Evolutionary conservation across 1,140 invertebrate genomes (phyloP), one percentile per base, ranked within the genome.

Genomic region (Danaus plexippus): DNA sequence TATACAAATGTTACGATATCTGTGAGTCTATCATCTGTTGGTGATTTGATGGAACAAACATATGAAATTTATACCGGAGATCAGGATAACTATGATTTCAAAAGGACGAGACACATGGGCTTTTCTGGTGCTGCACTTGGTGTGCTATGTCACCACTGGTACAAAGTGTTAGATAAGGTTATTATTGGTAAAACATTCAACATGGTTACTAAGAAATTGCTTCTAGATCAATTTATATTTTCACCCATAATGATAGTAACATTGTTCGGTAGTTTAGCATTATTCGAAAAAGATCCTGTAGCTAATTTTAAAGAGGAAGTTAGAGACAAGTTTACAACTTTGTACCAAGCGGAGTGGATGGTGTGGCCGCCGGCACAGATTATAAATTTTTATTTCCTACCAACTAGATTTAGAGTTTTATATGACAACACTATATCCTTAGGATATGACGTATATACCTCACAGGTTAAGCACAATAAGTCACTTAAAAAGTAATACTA

Each of bases 371-470:
- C 93, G 3, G 93, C 94, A 65, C 86, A 88, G 68, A 65, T 88
- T 18, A 85, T 88, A 32, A 98, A 97, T 84, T 98, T 98, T 86
- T 96, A 94, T 77, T 91, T 95, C 69, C 80, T 98, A 61, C 95
- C 96, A 12, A 92, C 92, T 5, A 91, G 89, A 71, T 98, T 92
- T 80, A 89, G 96, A 72, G 94, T 98, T 13, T 87, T 97, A 9
- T 98, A 96, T 85, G 96, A 98, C 75, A 98, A 95, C 82, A 91
- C 91, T 8, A 93, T 98, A 75, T 97, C 95, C 18, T 88, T 98
- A 72, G 93, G 95, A 9, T 97, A 97, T 88, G 96, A 98, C 81
- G 86, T 95, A 46, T 97, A 96, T 75, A 96, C 95, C n/a, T 97
- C 96, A 18, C 92, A 95, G 81, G 92, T 98, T n/a, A 96, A 95